Evolutionary conservation across 2,797 vertebrate genomes (phyloP).

Genomic region (Poecilia velifera): DNA sequence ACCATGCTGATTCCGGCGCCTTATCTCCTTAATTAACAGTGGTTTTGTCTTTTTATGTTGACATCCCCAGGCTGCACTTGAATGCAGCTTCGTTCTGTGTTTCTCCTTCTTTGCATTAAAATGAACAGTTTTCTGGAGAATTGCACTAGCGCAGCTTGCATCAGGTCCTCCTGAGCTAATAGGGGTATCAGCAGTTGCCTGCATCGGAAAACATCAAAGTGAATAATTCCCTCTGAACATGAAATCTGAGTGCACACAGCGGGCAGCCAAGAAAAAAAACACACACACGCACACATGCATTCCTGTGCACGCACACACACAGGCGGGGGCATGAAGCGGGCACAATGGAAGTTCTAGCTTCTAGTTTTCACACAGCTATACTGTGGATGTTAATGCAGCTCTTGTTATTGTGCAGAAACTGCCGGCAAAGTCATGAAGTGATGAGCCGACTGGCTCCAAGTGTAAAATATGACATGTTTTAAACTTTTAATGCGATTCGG

Average conservation of each 20-base stretch:
- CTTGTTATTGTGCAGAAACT: conserved; percentile 75
- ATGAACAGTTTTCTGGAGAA: conserved; percentile 45
- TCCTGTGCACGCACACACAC: background rate
- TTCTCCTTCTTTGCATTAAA: conserved; percentile 56
- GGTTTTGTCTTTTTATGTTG: conserved; percentile 73
- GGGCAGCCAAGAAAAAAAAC: conserved; percentile 60
- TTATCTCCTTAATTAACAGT: conserved; percentile 76
- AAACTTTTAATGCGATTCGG: too few species aligned
- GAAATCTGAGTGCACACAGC: conserved; percentile 75
- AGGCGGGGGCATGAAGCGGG: conserved; percentile 74
- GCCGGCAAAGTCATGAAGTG: conserved; percentile 65
- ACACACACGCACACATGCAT: conserved; percentile 8
- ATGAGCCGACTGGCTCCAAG: conserved; percentile 56
- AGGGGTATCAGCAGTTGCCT: conserved; percentile 79
- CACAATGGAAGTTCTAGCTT: conserved; percentile 63
- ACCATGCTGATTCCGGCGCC: conserved; percentile 65
- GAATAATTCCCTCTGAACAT: conserved; percentile 76
- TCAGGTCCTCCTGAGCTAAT: conserved; percentile 78
- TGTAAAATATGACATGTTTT: conserved; percentile 16
- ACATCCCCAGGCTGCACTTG: conserved; percentile 71
- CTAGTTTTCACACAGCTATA: conserved; percentile 75
- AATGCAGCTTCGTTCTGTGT: conserved; percentile 51
- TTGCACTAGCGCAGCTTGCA: conserved; percentile 70
- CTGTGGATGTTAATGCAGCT: conserved; percentile 80
- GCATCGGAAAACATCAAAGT: conserved; percentile 82